Base-by-base conservation (phyloP, 2,797 vertebrate species). In the Trichosurus vulpecula region DNA sequence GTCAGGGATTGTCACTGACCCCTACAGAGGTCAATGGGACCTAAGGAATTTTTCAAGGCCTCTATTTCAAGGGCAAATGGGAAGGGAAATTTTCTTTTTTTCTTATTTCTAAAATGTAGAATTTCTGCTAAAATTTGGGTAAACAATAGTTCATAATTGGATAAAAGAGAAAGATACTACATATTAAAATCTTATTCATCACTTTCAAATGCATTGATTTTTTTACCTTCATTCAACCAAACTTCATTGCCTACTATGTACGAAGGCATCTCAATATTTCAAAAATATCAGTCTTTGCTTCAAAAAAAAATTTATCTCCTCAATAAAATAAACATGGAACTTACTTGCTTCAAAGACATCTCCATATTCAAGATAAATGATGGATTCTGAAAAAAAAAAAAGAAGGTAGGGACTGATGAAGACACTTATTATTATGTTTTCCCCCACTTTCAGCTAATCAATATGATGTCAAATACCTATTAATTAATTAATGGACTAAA, bases 321-420 rank as follows among this genome's bases (percentile, higher is more conserved):
- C 10, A 96, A 95, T 95, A 96, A 96, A 95, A 95, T 0, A 54
- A 94, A 4, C 3, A 91, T 92, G 27, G 81, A 87, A 95, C 97
- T 97, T 99, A 99, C 99, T 99, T 99, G 99, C 98, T 99, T 99
- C 89, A 99, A 99, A 66, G 99, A 99, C 94, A 99, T 99, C 97
- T 99, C 99, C 99, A 99, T 99, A 93, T 98, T 99, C 8, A 99
- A 98, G 97, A 99, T 99, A 91, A 98, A 97, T 0, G 99, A 99
- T 35, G 99, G 99, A 95, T 98, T 99, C 99, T 99, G 98, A 54
- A 90, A 98, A 99, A 96, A 54, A 90, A 98, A 99, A 96, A 89
- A 5, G 4, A 98, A 97, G 31, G 31, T 14, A 95, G 91, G 93
- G 13, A 6, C 96, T 16, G 98, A 47, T 54, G 54, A 97, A 4